Evolutionary conservation across 2,113 vertebrate genomes (phyloP).

Genomic region (Sander vitreus): DNA sequence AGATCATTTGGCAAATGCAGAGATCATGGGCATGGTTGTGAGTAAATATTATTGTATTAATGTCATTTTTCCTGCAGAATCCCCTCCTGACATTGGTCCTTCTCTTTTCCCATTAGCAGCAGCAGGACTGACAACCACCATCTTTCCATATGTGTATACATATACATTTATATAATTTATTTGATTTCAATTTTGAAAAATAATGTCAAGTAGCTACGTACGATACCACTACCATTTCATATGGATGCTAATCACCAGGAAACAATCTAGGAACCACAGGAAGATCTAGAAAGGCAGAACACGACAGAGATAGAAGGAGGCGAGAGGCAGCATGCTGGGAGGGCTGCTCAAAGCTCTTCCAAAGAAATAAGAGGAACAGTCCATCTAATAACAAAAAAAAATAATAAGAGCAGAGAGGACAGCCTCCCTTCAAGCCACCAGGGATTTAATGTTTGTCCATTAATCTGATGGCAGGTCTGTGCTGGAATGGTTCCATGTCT

Average conservation of each 20-base stretch:
- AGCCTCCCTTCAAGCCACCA: constrained; percentile 51
- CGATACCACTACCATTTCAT: constrained; percentile 82
- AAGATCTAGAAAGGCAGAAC: constrained; percentile 78
- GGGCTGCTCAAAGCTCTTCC: constrained; percentile 65
- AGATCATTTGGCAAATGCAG: constrained; percentile 78
- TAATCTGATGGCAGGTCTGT: constrained; percentile 58
- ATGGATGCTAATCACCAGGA: constrained; percentile 80
- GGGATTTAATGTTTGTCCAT: constrained; percentile 49
- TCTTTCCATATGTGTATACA: constrained; percentile 71
- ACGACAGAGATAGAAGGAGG: constrained; percentile 59
- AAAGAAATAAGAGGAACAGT: constrained; percentile 41
- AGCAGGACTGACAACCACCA: constrained; percentile 70
- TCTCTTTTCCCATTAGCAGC: constrained; percentile 75
- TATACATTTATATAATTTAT: constrained; percentile 79
- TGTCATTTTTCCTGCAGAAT: constrained; percentile 63
- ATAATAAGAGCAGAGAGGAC: constrained; percentile 37
- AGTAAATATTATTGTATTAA: constrained; percentile 51
- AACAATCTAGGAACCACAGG: constrained; percentile 81
- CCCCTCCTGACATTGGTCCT: constrained; percentile 67
- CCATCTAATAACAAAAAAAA: constrained; percentile 25
- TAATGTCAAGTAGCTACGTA: constrained; percentile 81
- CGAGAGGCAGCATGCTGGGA: constrained; percentile 71
- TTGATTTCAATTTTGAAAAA: constrained; percentile 74
- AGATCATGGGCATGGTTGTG: constrained; percentile 55
- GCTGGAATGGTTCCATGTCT: constrained; percentile 63